Evolutionary conservation across 2,113 vertebrate genomes (phyloP).

Genomic region (Antidorcas marsupialis): DNA sequence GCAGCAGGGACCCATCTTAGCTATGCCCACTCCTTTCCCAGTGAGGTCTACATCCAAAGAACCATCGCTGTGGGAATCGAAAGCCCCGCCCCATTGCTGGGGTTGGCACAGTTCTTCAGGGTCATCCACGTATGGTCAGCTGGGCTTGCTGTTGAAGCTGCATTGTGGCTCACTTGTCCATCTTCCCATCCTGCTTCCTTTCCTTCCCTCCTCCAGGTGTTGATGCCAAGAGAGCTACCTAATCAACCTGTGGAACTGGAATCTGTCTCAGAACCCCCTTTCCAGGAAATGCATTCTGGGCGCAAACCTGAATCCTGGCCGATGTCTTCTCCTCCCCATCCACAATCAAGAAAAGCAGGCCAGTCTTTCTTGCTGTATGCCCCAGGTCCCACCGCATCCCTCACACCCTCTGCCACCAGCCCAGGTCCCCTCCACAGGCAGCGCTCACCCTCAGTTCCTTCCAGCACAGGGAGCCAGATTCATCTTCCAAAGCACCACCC

Average conservation of each 20-base stretch:
- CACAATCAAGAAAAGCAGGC: background rate
- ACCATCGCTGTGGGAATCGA: fast-evolving
- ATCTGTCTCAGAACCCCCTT: background rate
- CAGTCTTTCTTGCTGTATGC: fast-evolving
- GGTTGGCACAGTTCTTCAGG: background rate
- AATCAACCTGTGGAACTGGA: background rate
- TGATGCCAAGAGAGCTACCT: background rate
- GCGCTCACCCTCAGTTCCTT: background rate
- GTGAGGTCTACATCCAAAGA: background rate
- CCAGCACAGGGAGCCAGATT: background rate
- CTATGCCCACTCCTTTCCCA: background rate
- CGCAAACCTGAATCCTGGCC: fast-evolving
- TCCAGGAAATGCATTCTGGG: background rate
- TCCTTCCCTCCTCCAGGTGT: background rate
- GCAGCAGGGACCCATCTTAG: background rate
- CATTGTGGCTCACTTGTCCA: background rate
- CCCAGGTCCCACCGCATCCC: fast-evolving
- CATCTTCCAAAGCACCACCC: background rate
- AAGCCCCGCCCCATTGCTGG: background rate
- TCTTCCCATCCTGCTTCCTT: background rate
- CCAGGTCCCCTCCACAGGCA: background rate
- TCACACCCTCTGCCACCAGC: background rate
- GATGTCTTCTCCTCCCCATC: background rate
- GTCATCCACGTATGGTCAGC: fast-evolving
- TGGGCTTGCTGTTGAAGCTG: background rate